Evolutionary conservation across 1,140 invertebrate species (phyloP), one percentile per base, ranked within the genome.

Genomic region (Lucilia sericata): DNA sequence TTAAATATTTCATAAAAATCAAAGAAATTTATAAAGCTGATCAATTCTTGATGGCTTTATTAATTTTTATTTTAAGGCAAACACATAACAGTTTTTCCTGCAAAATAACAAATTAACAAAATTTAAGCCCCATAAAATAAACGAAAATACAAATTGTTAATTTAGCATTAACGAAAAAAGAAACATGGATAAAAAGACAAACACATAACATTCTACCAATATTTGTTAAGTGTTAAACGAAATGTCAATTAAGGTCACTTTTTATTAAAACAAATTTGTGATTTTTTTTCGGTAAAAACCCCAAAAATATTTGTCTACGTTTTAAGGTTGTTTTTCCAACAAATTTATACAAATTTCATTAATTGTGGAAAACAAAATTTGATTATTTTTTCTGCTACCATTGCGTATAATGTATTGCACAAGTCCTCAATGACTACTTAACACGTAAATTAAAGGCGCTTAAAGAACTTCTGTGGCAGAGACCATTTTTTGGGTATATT

Each of bases 401-500:
- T 42, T 10, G 0, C 42, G 5, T 42, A 0, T 0, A 42, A 8
- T 42, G 65, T n/a, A 70, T 19, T 21, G n/a, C 14, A 60, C 55
- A 19, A 10, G 9, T 19, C 65, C 65, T 70, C n/a, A 70, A 70
- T 70, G 65, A 70, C 65, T 70, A 21, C 65, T 70, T 70, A 70
- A 70, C 65, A 70, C 19, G 65, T 70, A 70, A 70, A 70, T 70
- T 70, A 70, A 70, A 70, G 65, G 19, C n/a, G 65, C 65, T 70
- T 21, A 19, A 70, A 70, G 12, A 19, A 70, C 65, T 70, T 70
- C 10, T 70, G 13, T 25, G 65, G 10, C 65, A 70, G 10, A 70
- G 65, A 70, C 7, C 65, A 10, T 21, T 70, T 70, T 70, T 70
- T 14, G 17, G 1, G 17, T 14, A 60, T 60, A 60, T n/a, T 60